phyloP scores from a whole-genome alignment of 1,140 invertebrate species.

The Lucilia cuprina region DNA sequence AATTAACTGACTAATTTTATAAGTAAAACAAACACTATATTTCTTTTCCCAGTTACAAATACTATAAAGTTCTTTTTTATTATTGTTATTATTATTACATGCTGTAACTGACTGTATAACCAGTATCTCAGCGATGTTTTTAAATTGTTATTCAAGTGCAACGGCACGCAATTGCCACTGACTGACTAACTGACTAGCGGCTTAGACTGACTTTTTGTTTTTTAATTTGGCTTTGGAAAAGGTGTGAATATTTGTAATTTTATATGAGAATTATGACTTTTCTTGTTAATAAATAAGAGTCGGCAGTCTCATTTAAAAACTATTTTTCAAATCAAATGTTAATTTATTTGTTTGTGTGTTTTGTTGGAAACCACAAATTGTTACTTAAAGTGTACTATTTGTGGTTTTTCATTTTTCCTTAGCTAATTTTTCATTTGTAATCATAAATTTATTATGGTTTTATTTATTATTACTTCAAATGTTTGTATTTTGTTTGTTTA shows the following conservation, averaged over 20 bases:
- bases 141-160: background rate
- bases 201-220: background rate
- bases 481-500: too few relatives aligned
- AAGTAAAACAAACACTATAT: background rate
- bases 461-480: too few relatives aligned
- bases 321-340: background rate
- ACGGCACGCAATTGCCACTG: background rate
- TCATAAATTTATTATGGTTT: background rate
- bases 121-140: background rate
- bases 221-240: background rate
- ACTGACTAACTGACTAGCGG: background rate
- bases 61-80: background rate
- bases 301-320: background rate
- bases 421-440: background rate
- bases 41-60: background rate
- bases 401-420: background rate
- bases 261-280: background rate
- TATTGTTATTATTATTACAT: background rate
- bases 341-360: too few relatives aligned
- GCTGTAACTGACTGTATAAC: background rate
- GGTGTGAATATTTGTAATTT: slow-evolving; percentile 15
- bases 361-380: background rate
- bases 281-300: background rate
- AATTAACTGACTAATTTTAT: background rate
- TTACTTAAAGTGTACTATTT: slow-evolving; percentile 13